Conservation (phyloP, 2,888 invertebrate genomes). For the Ophion slaviceki region DNA sequence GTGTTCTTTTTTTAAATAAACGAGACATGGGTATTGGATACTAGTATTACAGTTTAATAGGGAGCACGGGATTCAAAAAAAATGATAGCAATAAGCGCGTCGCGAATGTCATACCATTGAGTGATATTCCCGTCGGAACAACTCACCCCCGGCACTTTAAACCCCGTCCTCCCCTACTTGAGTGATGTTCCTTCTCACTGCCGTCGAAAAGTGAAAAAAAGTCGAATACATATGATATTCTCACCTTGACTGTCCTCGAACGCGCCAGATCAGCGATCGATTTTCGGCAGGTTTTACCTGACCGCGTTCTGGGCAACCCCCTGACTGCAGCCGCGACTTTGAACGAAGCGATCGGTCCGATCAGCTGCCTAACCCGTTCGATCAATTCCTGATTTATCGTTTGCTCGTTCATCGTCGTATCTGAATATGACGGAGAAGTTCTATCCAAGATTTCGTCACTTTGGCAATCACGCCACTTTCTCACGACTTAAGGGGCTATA, state of each 20-base stretch:
- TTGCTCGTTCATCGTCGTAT: conserved; percentile 84
- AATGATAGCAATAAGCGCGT: no score
- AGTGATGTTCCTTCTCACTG: no score
- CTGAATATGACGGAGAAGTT: conserved; percentile 75
- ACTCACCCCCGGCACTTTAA: no score
- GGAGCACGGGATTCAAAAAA: no score
- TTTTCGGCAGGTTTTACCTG: conserved; percentile 92
- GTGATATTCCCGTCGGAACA: no score
- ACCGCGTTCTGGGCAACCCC: conserved; percentile 94
- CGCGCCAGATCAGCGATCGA: conserved; percentile 94
- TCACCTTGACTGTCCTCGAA: conserved; percentile 91
- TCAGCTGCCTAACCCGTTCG: conserved; percentile 86
- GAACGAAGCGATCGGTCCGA: conserved; percentile 96
- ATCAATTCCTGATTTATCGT: conserved; percentile 86
- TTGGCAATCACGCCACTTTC: not conserved
- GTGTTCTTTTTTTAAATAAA: no score
- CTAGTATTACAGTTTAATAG: no score
- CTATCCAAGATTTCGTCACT: not conserved
- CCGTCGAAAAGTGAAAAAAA: no score
- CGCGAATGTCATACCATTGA: no score
- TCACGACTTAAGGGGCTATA: no score
- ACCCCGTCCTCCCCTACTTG: no score
- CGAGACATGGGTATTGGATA: no score
- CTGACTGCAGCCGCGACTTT: conserved; percentile 91
- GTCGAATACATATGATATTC: not conserved